Base-by-base conservation (phyloP, 2,888 invertebrate genomes). In the Dicranocentrus wangi region DNA sequence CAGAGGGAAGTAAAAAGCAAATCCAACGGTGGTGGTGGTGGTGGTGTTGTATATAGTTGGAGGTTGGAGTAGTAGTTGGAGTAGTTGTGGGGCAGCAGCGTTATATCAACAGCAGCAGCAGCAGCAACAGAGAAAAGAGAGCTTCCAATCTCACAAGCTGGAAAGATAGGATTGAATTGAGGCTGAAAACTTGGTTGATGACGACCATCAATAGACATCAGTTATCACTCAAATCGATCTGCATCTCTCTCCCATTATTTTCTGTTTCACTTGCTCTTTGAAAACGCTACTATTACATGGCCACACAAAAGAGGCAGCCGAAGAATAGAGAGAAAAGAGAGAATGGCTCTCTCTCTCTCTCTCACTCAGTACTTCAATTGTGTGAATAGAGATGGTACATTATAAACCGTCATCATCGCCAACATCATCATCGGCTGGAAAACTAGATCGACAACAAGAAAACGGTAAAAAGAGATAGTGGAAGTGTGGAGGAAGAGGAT, bases 141-240 rank as follows among this genome's bases (percentile, higher is more conserved):
- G 78, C 58, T 72, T 79, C 72, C 79, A 72, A 72, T 79, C 72
- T 72, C 58, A 71, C 65, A 79, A 79, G 79, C 79, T 72, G 79
- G 72, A 66, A 79, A 79, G 79, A 79, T 79, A 79, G 79, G 79
- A 79, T 79, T 79, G 79, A 72, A 65, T 53, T 79, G 66, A 79
- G 79, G 66, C 79, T 79, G 79, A 79, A 79, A 79, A 79, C 72
- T 79, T 79, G 79, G 79, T 53, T 79, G 79, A 79, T 79, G 79
- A 79, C 79, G 79, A 79, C 71, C 79, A 79, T 79, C 79, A 79
- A 78, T 82, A 82, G 78, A 78, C 82, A 82, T 82, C 78, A 78
- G 72, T 78, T 72, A 72, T 76, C 76, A 77, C 66, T 71, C 71
- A 81, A 76, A 77, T 81, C 77, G 82, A 76, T 73, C 69, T 81